A percentile compares a stretch with the other conserved stretches of the same genome.
These are phyloP conservation scores for Fratercula arctica DNA, from an alignment of 2,797 vertebrate species.

Conservation along the genomic window DNA sequence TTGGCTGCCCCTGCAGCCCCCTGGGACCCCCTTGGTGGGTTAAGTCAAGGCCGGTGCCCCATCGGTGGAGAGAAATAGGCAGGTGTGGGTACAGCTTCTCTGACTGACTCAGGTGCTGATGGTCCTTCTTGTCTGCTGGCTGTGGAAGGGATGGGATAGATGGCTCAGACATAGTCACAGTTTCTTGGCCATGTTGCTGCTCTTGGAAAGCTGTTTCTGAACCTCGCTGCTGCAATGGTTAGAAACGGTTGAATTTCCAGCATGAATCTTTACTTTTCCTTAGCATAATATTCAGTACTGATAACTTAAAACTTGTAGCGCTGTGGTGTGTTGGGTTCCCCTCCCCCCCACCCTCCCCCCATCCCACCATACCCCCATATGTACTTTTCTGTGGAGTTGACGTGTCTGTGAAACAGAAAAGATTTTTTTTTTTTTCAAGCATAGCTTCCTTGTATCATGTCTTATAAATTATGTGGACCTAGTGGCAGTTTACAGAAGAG, in stretches of 20 bases:
- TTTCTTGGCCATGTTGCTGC: neutral
- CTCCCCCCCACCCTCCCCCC: no score
- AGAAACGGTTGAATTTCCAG: neutral
- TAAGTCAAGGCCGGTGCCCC: neutral
- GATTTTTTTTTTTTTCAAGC: neutral
- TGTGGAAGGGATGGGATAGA: neutral
- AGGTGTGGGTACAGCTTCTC: neutral
- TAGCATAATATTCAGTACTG: neutral
- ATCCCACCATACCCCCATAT: rapidly evolving
- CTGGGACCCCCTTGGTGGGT: neutral
- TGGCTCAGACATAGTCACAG: neutral
- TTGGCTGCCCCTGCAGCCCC: neutral
- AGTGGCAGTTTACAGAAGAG: neutral
- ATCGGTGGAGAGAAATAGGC: rapidly evolving
- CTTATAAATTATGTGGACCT: neutral
- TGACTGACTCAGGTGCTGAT: rapidly evolving
- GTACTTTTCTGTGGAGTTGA: neutral
- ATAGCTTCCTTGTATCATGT: neutral
- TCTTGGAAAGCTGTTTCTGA: neutral
- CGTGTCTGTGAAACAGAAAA: neutral
- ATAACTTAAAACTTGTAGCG: neutral
- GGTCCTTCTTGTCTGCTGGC: neutral
- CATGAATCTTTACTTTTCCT: neutral
- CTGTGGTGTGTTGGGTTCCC: neutral
- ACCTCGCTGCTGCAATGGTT: neutral